phyloP scores from a whole-genome alignment of 2,113 vertebrate genomes.

The Brachyhypopomus occidentalis region DNA sequence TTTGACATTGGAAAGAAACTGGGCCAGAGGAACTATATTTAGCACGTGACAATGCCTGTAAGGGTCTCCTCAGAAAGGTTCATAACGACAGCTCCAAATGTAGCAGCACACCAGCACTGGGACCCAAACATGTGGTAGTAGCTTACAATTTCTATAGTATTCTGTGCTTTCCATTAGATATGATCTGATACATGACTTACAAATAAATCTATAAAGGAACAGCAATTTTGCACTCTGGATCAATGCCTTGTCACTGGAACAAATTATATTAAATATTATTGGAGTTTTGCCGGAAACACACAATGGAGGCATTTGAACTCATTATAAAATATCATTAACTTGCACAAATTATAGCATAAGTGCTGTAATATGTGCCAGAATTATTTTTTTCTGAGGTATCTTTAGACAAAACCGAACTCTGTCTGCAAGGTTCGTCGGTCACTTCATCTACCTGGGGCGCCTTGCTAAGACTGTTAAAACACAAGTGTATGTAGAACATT shows the following conservation, averaged over 20 bases:
- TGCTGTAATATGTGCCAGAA: constrained; percentile 53
- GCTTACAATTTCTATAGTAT: constrained; percentile 51
- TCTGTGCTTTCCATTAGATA: constrained; percentile 63
- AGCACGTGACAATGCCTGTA: constrained; percentile 21
- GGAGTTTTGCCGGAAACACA: constrained; percentile 60
- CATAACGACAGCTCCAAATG: constrained; percentile 29
- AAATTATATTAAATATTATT: constrained; percentile 44
- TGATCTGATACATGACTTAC: constrained; percentile 40
- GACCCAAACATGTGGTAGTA: constrained; percentile 50
- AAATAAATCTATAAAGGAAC: constrained; percentile 45
- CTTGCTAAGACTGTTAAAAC: constrained; percentile 39
- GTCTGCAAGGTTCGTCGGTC: constrained; percentile 13
- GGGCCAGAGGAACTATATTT: constrained; percentile 27
- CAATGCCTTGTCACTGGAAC: constrained; percentile 33
- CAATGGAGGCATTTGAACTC: constrained; percentile 10
- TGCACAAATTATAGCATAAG: constrained; percentile 51
- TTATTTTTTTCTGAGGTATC: constrained; percentile 77
- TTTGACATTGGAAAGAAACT: constrained; percentile 13
- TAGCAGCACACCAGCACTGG: constrained; percentile 35
- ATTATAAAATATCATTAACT: constrained; percentile 38
- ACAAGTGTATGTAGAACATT: constrained; percentile 38
- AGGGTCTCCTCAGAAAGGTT: constrained; percentile 26
- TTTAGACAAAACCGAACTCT: constrained; percentile 12
- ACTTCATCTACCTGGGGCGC: constrained; percentile 37
- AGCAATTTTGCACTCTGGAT: constrained; percentile 62